Conservation (phyloP, 2,888 invertebrate genomes). For the Laothoe populi region DNA sequence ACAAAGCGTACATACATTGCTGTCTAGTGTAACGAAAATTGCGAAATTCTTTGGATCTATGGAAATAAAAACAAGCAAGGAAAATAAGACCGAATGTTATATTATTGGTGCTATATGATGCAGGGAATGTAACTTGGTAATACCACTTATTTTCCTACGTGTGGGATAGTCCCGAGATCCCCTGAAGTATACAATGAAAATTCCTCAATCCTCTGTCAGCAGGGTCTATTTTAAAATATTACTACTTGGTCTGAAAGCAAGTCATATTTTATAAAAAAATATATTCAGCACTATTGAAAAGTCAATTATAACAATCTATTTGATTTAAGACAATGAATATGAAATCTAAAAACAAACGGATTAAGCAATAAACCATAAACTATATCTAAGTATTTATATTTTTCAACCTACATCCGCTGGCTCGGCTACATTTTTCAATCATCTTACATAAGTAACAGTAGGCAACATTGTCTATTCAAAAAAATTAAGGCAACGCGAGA, state of each 20-base stretch:
- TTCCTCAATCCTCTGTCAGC: conserved; percentile 5
- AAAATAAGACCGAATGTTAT: neutral
- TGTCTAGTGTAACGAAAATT: no score
- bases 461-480: conserved; percentile 37
- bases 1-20: neutral
- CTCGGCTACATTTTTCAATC: conserved; percentile 20
- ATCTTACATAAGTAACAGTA: conserved; percentile 28
- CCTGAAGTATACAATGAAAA: neutral
- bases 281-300: conserved; percentile 1
- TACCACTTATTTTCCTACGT: neutral
- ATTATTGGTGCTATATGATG: neutral
- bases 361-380: conserved; percentile 21
- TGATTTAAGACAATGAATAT: conserved; percentile 32
- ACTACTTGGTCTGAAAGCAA: conserved; percentile 8
- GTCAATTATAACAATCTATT: conserved; percentile 31
- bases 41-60: neutral
- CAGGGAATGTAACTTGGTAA: no score
- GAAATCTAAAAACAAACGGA: conserved; percentile 25
- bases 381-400: conserved; percentile 23
- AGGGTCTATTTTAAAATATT: neutral
- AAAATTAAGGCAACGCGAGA: conserved; percentile 44
- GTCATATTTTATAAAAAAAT: conserved; percentile 2
- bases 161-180: neutral
- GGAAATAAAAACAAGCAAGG: conserved; percentile 2
- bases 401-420: conserved; percentile 21